Percentiles rank a stretch among this genome's conserved stretches.
These are phyloP conservation scores for Aleiodes sp. DNA, from an alignment of 1,140 invertebrate species.

Conservation along the genomic window DNA sequence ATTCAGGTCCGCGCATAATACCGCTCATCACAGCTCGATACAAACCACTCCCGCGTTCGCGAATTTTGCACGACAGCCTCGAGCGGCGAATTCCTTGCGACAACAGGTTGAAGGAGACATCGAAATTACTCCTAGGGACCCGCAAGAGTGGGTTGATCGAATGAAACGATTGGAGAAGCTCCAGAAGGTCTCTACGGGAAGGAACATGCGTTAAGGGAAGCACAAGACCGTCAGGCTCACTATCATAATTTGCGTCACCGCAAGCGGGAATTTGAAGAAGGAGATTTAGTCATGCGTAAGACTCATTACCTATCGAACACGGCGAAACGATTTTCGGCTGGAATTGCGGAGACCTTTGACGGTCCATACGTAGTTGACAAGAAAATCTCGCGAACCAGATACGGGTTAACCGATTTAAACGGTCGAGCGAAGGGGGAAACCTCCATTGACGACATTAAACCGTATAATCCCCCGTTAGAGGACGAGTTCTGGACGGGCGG, in stretches of 20 bases:
- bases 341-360: conserved; percentile 27
- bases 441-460: neutral
- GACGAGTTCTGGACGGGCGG: too few species aligned
- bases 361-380: conserved; percentile 10
- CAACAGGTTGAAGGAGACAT: neutral
- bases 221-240: neutral
- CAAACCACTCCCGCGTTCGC: neutral
- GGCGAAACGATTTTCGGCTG: conserved; percentile 21
- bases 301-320: conserved; percentile 27
- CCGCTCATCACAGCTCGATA: neutral
- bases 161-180: neutral
- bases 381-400: neutral
- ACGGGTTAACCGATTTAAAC: neutral
- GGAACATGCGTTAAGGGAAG: neutral
- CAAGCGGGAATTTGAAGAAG: conserved; percentile 12
- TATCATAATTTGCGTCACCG: conserved; percentile 11
- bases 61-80: neutral
- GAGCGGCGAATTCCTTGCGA: conserved; percentile 33
- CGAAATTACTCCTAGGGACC: neutral
- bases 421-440: neutral
- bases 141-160: conserved; percentile 7
- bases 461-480: too few species aligned
- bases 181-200: neutral
- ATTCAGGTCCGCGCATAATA: neutral
- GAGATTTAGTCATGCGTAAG: conserved; percentile 15